Conservation (phyloP, 2,113 vertebrate genomes). For the Gila orcuttii region DNA sequence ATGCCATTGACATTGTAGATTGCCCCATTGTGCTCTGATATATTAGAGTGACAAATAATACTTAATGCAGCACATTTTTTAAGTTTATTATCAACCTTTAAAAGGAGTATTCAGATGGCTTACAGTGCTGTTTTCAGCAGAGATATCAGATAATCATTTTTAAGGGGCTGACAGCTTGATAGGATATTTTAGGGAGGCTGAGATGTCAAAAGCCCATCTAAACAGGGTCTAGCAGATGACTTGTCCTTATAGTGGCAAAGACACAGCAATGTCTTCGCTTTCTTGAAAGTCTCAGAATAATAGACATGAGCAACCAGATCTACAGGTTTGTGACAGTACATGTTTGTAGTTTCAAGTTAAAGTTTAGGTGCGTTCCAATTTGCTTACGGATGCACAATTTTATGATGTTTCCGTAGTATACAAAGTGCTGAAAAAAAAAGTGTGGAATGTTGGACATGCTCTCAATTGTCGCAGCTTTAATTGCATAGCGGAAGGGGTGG, state of each 20-base stretch:
- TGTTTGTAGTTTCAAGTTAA: background rate
- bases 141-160: too few species aligned
- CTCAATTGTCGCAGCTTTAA: too few species aligned
- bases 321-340: background rate
- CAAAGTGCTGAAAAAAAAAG: too few species aligned
- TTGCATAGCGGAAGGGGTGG: too few species aligned
- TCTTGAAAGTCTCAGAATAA: background rate
- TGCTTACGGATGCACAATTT: too few species aligned
- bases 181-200: too few species aligned
- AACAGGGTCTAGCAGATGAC: too few species aligned
- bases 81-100: constrained; percentile 10
- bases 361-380: background rate
- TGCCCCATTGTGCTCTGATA: background rate
- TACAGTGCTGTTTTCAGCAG: background rate
- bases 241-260: background rate
- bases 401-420: too few species aligned
- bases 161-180: too few species aligned
- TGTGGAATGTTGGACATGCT: too few species aligned
- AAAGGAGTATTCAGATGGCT: background rate
- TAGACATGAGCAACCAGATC: background rate
- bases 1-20: background rate
- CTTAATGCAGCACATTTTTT: background rate
- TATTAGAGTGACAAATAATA: background rate
- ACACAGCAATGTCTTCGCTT: background rate
- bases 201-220: too few species aligned